Conservation (phyloP, 2,797 vertebrate genomes). For the Cheirogaleus major region DNA sequence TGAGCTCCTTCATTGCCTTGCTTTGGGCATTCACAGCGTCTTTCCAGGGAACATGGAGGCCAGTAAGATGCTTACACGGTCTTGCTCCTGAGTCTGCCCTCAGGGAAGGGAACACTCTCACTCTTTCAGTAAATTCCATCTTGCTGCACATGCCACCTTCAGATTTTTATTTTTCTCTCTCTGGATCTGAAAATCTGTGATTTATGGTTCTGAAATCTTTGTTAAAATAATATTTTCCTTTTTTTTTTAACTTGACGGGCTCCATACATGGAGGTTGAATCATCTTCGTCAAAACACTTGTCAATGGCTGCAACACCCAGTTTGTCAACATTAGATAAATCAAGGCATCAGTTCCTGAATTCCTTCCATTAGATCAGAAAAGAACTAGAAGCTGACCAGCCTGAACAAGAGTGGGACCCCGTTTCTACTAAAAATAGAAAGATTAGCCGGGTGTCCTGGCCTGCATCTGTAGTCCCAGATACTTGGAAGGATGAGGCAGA, state of each 20-base stretch:
- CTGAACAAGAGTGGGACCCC: too few species aligned
- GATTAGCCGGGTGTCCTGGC: too few species aligned
- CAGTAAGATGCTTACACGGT: neutral
- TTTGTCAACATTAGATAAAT: conserved; percentile 86
- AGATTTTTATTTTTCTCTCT: neutral
- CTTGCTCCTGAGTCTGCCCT: neutral
- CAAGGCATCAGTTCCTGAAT: conserved; percentile 91
- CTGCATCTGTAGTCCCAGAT: too few species aligned
- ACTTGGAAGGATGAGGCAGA: too few species aligned
- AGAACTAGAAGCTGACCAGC: conserved; percentile 89
- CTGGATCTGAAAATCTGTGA: neutral
- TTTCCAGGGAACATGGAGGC: neutral
- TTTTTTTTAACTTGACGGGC: neutral
- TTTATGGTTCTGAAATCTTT: neutral
- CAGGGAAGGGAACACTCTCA: neutral
- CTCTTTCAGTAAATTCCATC: neutral
- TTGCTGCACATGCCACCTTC: neutral
- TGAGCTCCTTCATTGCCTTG: neutral
- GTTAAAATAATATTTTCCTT: neutral
- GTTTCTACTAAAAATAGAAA: too few species aligned
- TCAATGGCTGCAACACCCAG: conserved; percentile 86
- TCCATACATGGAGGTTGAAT: neutral
- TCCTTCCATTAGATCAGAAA: conserved; percentile 94
- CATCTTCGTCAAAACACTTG: neutral
- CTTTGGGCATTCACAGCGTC: neutral